Evolutionary conservation across 2,888 invertebrate species (phyloP).

Genomic region (Lasioglossum villosulum): DNA sequence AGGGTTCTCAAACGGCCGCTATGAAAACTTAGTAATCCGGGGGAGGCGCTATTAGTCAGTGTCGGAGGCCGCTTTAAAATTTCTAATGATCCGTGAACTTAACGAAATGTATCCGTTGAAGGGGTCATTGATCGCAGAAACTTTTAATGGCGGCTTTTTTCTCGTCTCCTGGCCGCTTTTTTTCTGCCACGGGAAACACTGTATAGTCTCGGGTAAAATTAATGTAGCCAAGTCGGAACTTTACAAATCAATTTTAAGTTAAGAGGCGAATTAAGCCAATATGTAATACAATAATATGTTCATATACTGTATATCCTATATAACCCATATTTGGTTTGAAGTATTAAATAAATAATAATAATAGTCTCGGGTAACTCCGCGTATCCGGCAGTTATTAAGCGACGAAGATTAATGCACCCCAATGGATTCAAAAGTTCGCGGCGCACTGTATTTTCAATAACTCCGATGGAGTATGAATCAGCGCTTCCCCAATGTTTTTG

Average conservation of each 20-base stretch:
- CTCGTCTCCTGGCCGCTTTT: neutral
- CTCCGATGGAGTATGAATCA: neutral
- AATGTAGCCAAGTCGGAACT: no score
- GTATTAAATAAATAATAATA: no score
- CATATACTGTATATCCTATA: no score
- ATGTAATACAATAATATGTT: no score
- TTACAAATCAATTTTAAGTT: no score
- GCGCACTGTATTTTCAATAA: neutral
- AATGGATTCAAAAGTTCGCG: neutral
- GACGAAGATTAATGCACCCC: constrained; percentile 12
- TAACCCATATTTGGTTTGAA: no score
- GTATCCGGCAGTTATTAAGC: constrained; percentile 21
- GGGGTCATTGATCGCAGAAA: constrained; percentile 51
- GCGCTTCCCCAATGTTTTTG: neutral
- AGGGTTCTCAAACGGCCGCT: constrained; percentile 30
- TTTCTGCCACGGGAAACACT: neutral
- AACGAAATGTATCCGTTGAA: constrained; percentile 46
- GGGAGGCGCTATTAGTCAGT: constrained; percentile 58
- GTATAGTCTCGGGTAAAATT: neutral
- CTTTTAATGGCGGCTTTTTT: constrained; percentile 43
- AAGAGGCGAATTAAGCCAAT: no score
- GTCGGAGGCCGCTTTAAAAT: constrained; percentile 58
- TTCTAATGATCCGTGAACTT: constrained; percentile 67
- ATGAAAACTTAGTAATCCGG: constrained; percentile 63
- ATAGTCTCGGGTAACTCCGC: neutral